Evolutionary conservation across 1,140 invertebrate genomes (phyloP).

Genomic region (Bombus soroeensis): DNA sequence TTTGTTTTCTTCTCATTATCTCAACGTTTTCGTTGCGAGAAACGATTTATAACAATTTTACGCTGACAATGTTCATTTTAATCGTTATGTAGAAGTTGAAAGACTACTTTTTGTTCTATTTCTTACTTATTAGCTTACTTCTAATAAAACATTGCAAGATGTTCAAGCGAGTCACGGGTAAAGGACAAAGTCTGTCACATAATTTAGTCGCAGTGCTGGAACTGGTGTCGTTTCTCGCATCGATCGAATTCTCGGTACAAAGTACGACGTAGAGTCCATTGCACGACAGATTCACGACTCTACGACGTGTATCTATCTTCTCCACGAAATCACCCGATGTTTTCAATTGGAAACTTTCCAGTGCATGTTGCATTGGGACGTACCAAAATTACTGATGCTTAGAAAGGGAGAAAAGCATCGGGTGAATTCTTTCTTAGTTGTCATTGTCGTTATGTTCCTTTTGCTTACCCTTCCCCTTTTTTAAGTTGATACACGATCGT

Average conservation of each 20-base stretch:
- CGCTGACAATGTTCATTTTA: no score
- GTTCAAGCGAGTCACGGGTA: neutral
- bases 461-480: neutral
- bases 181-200: neutral
- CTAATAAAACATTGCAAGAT: no score
- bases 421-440: neutral
- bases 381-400: neutral
- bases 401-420: neutral
- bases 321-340: neutral
- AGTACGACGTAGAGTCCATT: neutral
- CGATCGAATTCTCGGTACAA: conserved; percentile 11
- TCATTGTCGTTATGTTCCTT: neutral
- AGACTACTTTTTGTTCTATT: no score
- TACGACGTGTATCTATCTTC: conserved; percentile 1
- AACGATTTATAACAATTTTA: neutral
- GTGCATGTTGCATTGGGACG: neutral
- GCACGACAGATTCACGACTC: conserved; percentile 16
- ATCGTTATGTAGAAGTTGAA: neutral
- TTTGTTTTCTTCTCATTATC: conserved; percentile 1
- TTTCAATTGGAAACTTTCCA: conserved; percentile 6
- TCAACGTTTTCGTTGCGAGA: conserved; percentile 7
- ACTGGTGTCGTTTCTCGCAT: conserved; percentile 17
- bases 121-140: no score
- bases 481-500: neutral
- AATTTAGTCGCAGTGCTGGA: neutral